phyloP scores from a whole-genome alignment of 2,113 vertebrate genomes.

The Taurulus bubalis region DNA sequence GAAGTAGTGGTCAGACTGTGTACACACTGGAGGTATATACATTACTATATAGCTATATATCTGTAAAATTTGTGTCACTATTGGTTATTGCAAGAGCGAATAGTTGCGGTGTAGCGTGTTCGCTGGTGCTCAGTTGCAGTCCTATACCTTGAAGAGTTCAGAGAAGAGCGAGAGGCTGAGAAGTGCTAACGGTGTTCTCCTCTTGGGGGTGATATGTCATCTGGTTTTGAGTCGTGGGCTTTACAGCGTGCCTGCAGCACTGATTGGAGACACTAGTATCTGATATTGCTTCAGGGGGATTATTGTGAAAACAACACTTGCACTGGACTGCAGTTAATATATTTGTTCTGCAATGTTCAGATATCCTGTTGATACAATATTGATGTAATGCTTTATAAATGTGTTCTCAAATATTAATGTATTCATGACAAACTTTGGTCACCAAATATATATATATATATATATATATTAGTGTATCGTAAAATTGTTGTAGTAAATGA shows the following conservation, averaged over 20 bases:
- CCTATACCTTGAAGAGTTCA: slow-evolving; percentile 57
- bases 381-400: slow-evolving; percentile 85
- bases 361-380: slow-evolving; percentile 78
- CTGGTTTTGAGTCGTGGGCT: slow-evolving; percentile 63
- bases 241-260: slow-evolving; percentile 50
- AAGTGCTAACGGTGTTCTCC: slow-evolving; percentile 37
- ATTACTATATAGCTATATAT: slow-evolving; percentile 81
- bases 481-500: slow-evolving; percentile 82
- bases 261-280: slow-evolving; percentile 52
- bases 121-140: slow-evolving; percentile 69
- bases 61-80: slow-evolving; percentile 78
- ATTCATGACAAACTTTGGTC: slow-evolving; percentile 77
- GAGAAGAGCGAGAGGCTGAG: slow-evolving; percentile 54
- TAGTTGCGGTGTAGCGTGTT: slow-evolving; percentile 66
- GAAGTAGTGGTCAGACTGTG: slow-evolving; percentile 74
- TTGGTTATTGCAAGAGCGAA: slow-evolving; percentile 74
- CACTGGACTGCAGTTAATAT: slow-evolving; percentile 73
- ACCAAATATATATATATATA: slow-evolving; percentile 72
- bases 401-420: slow-evolving; percentile 80
- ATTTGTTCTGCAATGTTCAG: slow-evolving; percentile 73
- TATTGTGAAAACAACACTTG: slow-evolving; percentile 57
- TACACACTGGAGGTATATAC: slow-evolving; percentile 83
- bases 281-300: slow-evolving; percentile 66
- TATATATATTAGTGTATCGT: slow-evolving; percentile 72
- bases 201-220: slow-evolving; percentile 46